Conservation (phyloP, 2,113 vertebrate genomes). For the Seriola dumerili region DNA sequence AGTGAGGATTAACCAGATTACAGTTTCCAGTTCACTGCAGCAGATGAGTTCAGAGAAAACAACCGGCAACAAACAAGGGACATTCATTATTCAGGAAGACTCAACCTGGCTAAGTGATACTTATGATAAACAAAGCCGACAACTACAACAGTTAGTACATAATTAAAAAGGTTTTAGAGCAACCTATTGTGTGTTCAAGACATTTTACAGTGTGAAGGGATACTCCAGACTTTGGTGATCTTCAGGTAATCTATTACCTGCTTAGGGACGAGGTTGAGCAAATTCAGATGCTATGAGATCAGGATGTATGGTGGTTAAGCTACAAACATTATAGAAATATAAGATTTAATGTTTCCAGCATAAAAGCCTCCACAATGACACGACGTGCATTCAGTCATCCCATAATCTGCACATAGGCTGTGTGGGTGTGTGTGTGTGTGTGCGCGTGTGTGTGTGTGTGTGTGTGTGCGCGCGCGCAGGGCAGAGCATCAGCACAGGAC, state of each 20-base stretch:
- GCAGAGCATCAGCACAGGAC: neutral
- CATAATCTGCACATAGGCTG: slow-evolving; percentile 13
- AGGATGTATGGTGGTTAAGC: neutral
- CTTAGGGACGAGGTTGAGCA: neutral
- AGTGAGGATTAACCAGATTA: slow-evolving; percentile 65
- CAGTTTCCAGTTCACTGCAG: slow-evolving; percentile 35
- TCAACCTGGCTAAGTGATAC: slow-evolving; percentile 53
- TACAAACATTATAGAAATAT: neutral
- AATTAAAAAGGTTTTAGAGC: slow-evolving; percentile 51
- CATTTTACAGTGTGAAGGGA: neutral
- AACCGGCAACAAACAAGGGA: slow-evolving; percentile 58
- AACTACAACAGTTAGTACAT: slow-evolving; percentile 63
- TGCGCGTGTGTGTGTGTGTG: slow-evolving; percentile 8
- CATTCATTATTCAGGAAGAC: slow-evolving; percentile 71
- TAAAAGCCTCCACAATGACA: neutral
- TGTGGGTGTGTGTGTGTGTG: neutral
- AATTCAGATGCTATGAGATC: neutral
- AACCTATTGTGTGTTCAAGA: neutral
- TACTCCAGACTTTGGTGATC: neutral
- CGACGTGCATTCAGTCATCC: neutral
- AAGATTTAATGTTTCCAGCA: neutral
- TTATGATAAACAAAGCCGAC: slow-evolving; percentile 59
- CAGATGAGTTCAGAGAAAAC: slow-evolving; percentile 45
- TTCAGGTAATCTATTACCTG: neutral
- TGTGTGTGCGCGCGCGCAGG: neutral